These are phyloP conservation scores for Tipula unca DNA, from an alignment of 2,888 invertebrate genomes.

Conservation along the genomic window DNA sequence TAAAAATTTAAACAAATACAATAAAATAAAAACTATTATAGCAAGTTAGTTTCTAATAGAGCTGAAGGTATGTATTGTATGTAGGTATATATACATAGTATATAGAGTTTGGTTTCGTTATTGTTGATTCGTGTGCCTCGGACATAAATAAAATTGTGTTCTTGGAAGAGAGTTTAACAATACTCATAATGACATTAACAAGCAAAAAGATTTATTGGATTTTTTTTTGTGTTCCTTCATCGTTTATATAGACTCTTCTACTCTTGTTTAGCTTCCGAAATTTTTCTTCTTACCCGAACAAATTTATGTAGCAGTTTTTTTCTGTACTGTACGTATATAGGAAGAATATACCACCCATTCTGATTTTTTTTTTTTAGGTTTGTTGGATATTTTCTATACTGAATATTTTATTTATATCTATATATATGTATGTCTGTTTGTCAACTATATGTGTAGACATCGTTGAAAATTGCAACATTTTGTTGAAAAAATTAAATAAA, in stretches of 20 bases:
- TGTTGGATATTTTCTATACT: neutral
- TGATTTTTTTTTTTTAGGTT: neutral
- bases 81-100: neutral
- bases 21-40: neutral
- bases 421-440: neutral
- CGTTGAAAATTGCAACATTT: neutral
- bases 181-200: constrained; percentile 8
- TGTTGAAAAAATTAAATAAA: neutral
- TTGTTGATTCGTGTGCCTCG: neutral
- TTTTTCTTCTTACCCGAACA: neutral
- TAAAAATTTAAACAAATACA: neutral
- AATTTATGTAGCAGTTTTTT: neutral
- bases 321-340: neutral
- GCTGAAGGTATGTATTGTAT: neutral
- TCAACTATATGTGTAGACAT: neutral
- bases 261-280: neutral
- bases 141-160: neutral
- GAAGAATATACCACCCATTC: neutral
- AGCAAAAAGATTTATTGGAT: neutral
- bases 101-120: neutral
- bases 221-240: neutral
- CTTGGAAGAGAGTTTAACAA: neutral
- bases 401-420: neutral
- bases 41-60: neutral
- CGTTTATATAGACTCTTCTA: neutral